phyloP scores from a whole-genome alignment of 2,113 vertebrate genomes.

The Cisticola juncidis region DNA sequence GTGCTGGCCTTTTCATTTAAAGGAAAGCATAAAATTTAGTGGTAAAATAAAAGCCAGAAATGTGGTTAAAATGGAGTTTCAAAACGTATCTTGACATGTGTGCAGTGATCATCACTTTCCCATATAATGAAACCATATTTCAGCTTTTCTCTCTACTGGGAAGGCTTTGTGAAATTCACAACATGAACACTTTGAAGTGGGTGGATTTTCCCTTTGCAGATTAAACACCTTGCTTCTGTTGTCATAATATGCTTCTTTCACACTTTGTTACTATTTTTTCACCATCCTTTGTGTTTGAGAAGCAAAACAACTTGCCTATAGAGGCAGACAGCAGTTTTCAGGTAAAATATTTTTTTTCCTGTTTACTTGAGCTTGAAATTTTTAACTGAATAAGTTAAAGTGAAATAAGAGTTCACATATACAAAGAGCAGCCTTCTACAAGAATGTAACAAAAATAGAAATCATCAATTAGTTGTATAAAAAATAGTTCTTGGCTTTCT shows the following conservation, averaged over 20 bases:
- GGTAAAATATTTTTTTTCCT: neutral
- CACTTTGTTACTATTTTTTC: neutral
- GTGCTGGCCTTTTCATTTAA: neutral
- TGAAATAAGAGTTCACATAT: neutral
- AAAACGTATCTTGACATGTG: neutral
- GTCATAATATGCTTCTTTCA: neutral
- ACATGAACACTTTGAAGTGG: neutral
- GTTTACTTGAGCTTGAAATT: neutral
- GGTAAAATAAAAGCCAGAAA: neutral
- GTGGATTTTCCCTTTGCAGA: neutral
- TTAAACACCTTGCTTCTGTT: neutral
- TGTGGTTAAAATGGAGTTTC: neutral
- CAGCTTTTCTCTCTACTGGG: neutral
- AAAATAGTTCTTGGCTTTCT: neutral
- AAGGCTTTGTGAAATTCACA: neutral
- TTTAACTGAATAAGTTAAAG: neutral
- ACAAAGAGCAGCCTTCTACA: neutral
- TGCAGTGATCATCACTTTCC: neutral
- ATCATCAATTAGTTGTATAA: neutral
- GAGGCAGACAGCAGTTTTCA: neutral
- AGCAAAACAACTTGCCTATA: neutral
- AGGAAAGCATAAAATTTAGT: neutral
- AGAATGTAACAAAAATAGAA: neutral
- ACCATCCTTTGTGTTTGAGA: neutral
- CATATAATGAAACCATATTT: neutral